These are phyloP conservation scores for Monodelphis domestica DNA, from an alignment of 2,797 vertebrate species.

Conservation along the genomic window DNA sequence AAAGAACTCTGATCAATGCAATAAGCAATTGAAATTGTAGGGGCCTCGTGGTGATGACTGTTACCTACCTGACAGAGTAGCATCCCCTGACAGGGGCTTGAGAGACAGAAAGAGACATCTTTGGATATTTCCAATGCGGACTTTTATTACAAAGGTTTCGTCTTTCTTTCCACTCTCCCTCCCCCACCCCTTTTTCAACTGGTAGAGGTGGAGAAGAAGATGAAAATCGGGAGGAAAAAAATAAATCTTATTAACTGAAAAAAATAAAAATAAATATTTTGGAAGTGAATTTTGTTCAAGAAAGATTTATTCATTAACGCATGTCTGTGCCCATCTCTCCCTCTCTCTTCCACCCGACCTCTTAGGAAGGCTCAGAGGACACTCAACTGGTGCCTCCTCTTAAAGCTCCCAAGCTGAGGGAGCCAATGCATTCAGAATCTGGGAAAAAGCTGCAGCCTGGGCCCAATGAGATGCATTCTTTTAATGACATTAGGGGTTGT, in stretches of 20 bases:
- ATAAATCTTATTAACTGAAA: background rate
- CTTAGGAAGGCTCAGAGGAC: background rate
- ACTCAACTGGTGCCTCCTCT: background rate
- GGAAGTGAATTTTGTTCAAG: background rate
- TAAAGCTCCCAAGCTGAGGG: background rate
- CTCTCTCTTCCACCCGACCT: background rate
- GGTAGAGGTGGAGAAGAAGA: background rate
- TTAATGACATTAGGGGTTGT: slow-evolving; percentile 50
- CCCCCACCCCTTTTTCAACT: too few species aligned
- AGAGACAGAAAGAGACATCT: background rate
- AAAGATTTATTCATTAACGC: too few species aligned
- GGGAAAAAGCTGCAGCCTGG: background rate
- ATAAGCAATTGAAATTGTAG: background rate
- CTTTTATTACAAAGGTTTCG: background rate
- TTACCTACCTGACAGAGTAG: background rate
- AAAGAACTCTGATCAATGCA: background rate
- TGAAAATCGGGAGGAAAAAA: background rate
- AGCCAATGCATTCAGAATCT: background rate
- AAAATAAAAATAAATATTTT: background rate
- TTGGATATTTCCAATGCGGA: background rate
- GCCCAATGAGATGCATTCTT: background rate
- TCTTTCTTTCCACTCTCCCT: background rate
- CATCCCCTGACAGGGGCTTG: background rate
- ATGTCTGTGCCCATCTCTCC: background rate
- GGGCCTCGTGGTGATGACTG: background rate